phyloP scores from a whole-genome alignment of 2,113 vertebrate species.

The Anarhynchus alexandrinus region DNA sequence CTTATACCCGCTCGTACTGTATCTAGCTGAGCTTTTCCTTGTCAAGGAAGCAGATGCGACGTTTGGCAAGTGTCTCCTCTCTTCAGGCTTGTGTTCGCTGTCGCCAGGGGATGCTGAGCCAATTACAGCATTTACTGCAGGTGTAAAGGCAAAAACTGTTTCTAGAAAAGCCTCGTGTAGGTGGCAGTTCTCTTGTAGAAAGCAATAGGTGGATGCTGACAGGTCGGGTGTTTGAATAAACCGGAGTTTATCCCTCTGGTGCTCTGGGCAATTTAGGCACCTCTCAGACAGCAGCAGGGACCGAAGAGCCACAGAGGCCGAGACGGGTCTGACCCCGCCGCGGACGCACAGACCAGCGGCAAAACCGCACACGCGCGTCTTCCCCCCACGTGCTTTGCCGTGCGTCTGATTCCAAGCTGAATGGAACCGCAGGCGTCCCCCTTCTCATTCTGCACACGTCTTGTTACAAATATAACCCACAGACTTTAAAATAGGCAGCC shows the following conservation, averaged over 20 bases:
- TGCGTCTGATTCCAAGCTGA: neutral
- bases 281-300: neutral
- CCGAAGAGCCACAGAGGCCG: neutral
- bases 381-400: neutral
- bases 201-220: neutral
- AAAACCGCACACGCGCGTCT: neutral
- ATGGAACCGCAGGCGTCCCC: neutral
- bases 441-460: neutral
- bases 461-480: neutral
- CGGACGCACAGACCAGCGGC: neutral
- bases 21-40: neutral
- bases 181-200: neutral
- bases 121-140: neutral
- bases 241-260: neutral
- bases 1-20: neutral
- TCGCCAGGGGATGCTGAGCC: neutral
- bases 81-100: neutral
- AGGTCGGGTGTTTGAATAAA: neutral
- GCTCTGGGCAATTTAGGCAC: neutral
- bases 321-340: neutral
- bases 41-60: neutral
- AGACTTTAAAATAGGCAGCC: neutral
- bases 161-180: neutral
- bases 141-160: neutral
- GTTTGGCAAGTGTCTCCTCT: neutral